These are phyloP conservation scores for Goniozus legneri DNA, from an alignment of 1,140 invertebrate species.

Conservation along the genomic window DNA sequence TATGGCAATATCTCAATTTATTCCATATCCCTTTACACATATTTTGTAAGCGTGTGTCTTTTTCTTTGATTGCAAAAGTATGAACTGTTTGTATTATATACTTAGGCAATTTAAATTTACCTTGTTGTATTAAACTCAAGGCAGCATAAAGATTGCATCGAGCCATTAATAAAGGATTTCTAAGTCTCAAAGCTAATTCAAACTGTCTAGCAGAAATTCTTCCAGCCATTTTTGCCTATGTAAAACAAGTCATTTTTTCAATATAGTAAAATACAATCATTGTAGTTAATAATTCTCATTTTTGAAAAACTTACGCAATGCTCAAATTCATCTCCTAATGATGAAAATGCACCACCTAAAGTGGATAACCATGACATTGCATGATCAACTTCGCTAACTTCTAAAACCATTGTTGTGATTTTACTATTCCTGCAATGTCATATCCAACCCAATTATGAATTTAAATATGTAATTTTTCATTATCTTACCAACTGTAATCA, in stretches of 20 bases:
- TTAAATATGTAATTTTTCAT: slow-evolving; percentile 9
- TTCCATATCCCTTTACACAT: slow-evolving; percentile 87
- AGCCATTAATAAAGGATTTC: slow-evolving; percentile 73
- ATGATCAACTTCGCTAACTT: slow-evolving; percentile 75
- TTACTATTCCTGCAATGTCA: slow-evolving; percentile 42
- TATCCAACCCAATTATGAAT: slow-evolving; percentile 1
- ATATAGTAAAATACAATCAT: not conserved
- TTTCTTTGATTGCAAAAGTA: slow-evolving; percentile 51
- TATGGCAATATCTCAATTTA: slow-evolving; percentile 66
- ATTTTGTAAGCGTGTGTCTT: slow-evolving; percentile 63
- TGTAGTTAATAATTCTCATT: too few relatives aligned
- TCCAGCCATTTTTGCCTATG: slow-evolving; percentile 79
- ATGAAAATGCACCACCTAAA: slow-evolving; percentile 89
- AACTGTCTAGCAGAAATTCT: slow-evolving; percentile 83
- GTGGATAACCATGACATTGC: slow-evolving; percentile 94
- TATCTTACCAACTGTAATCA: slow-evolving; percentile 64
- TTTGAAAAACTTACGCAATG: slow-evolving; percentile 73
- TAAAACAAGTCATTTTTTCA: slow-evolving; percentile 30
- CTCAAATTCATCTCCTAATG: slow-evolving; percentile 80
- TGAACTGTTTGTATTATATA: slow-evolving; percentile 67
- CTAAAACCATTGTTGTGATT: slow-evolving; percentile 52
- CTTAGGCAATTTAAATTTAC: slow-evolving; percentile 62
- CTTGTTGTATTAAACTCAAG: slow-evolving; percentile 83
- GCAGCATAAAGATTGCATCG: slow-evolving; percentile 82
- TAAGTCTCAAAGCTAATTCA: slow-evolving; percentile 71